Conservation (phyloP, 2,888 invertebrate genomes). For the Epinotia nisella region DNA sequence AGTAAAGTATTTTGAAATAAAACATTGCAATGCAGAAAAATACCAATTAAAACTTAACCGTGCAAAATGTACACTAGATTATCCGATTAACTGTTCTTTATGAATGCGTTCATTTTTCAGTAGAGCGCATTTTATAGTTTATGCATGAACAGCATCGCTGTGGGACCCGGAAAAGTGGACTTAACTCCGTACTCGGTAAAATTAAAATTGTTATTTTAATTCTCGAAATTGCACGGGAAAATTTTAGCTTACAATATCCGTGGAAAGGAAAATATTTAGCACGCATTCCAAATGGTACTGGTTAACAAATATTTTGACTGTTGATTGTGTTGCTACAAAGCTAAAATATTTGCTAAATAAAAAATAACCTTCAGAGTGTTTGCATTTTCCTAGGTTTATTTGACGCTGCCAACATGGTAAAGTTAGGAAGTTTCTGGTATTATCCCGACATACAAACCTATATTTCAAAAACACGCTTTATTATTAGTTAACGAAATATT, state of each 20-base stretch:
- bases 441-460: too few species aligned
- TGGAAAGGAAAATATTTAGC: constrained; percentile 4
- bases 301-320: constrained; percentile 1
- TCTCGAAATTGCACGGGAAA: constrained; percentile 17
- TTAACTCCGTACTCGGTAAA: constrained; percentile 25
- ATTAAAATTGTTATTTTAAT: constrained; percentile 31
- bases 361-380: too few species aligned
- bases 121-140: constrained; percentile 50
- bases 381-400: not conserved
- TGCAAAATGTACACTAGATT: constrained; percentile 20
- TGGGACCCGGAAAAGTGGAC: constrained; percentile 41
- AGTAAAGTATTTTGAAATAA: not conserved
- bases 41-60: constrained; percentile 11
- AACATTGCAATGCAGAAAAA: not conserved
- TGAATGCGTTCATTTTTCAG: constrained; percentile 47
- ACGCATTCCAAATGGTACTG: not conserved
- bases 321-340: not conserved
- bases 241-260: constrained; percentile 1
- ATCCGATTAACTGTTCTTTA: constrained; percentile 36
- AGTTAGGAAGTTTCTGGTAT: too few species aligned
- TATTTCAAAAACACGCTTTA: too few species aligned
- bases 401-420: not conserved
- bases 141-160: constrained; percentile 50
- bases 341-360: not conserved
- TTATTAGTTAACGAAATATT: too few species aligned